Conservation (phyloP, 2,113 vertebrate species). For the Coracopsis vasa region DNA sequence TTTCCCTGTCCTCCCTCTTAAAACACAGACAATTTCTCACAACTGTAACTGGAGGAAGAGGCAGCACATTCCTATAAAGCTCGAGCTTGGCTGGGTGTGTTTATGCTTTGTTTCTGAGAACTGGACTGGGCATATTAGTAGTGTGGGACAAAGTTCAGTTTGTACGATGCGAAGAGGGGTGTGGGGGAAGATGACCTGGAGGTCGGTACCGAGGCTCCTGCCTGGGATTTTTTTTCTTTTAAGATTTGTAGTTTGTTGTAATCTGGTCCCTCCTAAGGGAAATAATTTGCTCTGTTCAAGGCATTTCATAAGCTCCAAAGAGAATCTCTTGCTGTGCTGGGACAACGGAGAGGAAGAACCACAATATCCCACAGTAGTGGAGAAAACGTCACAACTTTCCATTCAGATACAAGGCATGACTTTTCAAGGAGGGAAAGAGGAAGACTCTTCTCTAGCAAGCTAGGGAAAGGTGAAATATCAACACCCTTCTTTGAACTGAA, state of each 20-base stretch:
- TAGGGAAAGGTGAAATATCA: neutral
- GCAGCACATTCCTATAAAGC: neutral
- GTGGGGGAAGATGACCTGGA: slow-evolving; percentile 22
- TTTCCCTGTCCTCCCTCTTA: neutral
- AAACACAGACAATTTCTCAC: neutral
- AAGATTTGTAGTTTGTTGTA: slow-evolving; percentile 25
- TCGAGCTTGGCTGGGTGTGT: neutral
- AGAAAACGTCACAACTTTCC: neutral
- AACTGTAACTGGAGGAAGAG: neutral
- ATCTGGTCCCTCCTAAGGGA: slow-evolving; percentile 3
- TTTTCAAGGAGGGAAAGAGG: neutral
- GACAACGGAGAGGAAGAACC: neutral
- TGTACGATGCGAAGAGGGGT: neutral
- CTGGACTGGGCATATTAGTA: neutral
- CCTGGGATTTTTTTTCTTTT: neutral
- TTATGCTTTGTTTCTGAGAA: slow-evolving; percentile 38
- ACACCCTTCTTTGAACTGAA: neutral
- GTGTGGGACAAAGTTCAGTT: slow-evolving; percentile 19
- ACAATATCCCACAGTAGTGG: neutral
- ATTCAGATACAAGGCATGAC: neutral
- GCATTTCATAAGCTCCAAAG: neutral
- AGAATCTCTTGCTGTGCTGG: neutral
- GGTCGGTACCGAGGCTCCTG: neutral
- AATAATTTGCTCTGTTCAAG: neutral
- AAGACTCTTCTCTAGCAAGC: neutral